Evolutionary conservation across 2,888 invertebrate species (phyloP).

Genomic region (Congeria kusceri): DNA sequence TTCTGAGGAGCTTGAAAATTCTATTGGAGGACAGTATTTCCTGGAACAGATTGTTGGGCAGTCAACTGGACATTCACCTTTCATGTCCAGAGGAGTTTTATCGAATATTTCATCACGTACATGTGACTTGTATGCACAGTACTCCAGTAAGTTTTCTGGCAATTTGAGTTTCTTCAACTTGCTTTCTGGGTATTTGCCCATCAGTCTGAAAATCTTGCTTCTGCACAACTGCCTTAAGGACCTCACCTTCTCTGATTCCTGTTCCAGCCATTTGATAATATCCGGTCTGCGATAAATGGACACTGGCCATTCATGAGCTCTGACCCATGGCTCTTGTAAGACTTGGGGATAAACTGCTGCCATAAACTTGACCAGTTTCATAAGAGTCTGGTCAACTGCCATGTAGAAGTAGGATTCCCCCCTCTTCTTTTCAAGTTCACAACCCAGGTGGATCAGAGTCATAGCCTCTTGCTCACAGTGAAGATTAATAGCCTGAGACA

Average conservation of each 20-base stretch:
- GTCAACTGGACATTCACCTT: conserved; percentile 79
- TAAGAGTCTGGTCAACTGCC: conserved; percentile 78
- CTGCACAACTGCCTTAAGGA: conserved; percentile 73
- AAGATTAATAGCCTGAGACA: conserved; percentile 80
- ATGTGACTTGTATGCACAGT: conserved; percentile 72
- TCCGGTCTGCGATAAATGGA: conserved; percentile 78
- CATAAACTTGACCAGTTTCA: conserved; percentile 74
- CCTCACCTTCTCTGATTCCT: conserved; percentile 65
- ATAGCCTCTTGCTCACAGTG: conserved; percentile 81
- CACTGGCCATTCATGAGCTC: conserved; percentile 73
- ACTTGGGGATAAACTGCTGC: conserved; percentile 74
- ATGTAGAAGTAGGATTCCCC: conserved; percentile 75
- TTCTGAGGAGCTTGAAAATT: conserved; percentile 75
- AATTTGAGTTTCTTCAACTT: conserved; percentile 74
- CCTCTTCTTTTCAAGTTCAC: conserved; percentile 66
- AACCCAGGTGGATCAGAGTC: conserved; percentile 80
- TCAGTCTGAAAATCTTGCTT: conserved; percentile 68
- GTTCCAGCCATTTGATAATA: conserved; percentile 73
- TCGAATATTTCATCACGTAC: conserved; percentile 74
- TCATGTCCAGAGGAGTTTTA: conserved; percentile 62
- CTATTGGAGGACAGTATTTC: conserved; percentile 76
- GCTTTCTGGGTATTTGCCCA: conserved; percentile 72
- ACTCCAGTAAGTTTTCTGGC: conserved; percentile 70
- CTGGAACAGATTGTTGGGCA: conserved; percentile 74
- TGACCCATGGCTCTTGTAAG: conserved; percentile 79